Conservation (phyloP, 2,888 invertebrate genomes). For the Mongoloraphidia duomilia region DNA sequence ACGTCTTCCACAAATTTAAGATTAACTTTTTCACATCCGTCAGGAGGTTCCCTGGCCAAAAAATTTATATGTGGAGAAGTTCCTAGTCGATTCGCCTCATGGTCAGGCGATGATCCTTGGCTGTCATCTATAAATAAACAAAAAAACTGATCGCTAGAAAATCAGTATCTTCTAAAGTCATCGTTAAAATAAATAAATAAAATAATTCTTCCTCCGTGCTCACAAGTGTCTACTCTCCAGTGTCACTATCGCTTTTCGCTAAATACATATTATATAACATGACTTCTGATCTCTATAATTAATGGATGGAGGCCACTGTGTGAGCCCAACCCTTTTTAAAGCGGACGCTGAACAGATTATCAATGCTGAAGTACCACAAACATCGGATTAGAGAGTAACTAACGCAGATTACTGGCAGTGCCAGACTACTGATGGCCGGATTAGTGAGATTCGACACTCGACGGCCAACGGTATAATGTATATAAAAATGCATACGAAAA, state of each 20-base stretch:
- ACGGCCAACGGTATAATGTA: too few species aligned
- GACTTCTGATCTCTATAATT: too few species aligned
- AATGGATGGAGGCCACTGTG: too few species aligned
- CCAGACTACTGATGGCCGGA: neutral
- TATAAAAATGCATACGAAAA: slow-evolving; percentile 8
- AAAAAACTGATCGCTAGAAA: slow-evolving; percentile 22
- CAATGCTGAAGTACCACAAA: too few species aligned
- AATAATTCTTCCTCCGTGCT: too few species aligned
- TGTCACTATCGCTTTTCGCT: too few species aligned
- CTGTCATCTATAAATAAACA: slow-evolving; percentile 45
- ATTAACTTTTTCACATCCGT: slow-evolving; percentile 77
- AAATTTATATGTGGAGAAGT: slow-evolving; percentile 79
- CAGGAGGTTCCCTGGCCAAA: slow-evolving; percentile 74
- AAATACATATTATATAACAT: too few species aligned
- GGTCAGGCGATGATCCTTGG: slow-evolving; percentile 62
- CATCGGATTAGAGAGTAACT: too few species aligned
- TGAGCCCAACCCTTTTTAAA: too few species aligned
- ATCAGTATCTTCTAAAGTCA: slow-evolving; percentile 1
- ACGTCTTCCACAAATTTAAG: slow-evolving; percentile 47
- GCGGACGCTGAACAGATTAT: too few species aligned
- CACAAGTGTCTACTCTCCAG: too few species aligned
- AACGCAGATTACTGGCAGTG: neutral
- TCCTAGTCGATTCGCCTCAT: slow-evolving; percentile 53
- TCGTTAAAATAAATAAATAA: neutral
- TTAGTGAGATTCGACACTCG: neutral